A percentile compares a stretch with the other conserved stretches of the same genome.
phyloP scores from a whole-genome alignment of 2,888 invertebrate genomes.

The Hymenopus coronatus region DNA sequence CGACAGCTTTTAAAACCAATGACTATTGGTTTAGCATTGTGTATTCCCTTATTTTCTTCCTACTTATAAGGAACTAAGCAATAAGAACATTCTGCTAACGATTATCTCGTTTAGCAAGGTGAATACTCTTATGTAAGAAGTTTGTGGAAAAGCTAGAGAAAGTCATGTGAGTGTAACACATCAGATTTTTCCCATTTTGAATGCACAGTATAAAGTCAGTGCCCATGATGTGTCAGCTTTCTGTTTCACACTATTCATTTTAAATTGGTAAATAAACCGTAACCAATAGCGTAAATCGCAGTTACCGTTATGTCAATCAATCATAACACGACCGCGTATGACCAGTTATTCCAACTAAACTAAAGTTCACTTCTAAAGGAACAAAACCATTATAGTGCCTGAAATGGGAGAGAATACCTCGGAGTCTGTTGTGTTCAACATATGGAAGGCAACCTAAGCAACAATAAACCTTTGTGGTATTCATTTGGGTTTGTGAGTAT shows the following conservation, averaged over 20 bases:
- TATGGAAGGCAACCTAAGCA: not conserved
- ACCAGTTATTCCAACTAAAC: no score
- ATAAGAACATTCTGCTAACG: no score
- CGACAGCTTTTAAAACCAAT: no score
- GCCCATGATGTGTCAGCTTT: not conserved
- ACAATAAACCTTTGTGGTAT: not conserved
- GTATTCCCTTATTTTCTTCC: no score
- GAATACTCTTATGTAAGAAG: no score
- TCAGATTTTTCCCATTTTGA: no score
- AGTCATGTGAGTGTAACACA: no score
- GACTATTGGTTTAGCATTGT: no score
- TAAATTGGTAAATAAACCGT: not conserved
- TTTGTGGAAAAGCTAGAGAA: no score
- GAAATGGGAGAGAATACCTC: not conserved
- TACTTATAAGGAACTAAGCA: no score
- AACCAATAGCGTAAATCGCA: not conserved
- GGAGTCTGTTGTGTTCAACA: not conserved
- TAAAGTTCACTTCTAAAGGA: not conserved
- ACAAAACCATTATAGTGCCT: not conserved
- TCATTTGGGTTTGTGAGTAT: not conserved
- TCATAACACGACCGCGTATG: not conserved
- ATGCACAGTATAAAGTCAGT: not conserved
- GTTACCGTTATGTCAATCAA: not conserved
- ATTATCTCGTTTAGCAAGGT: no score
- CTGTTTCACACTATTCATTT: not conserved